Percentiles rank a stretch among this genome's conserved stretches.
Conservation (phyloP, 2,113 vertebrate genomes). For the Phyllopteryx taeniolatus region DNA sequence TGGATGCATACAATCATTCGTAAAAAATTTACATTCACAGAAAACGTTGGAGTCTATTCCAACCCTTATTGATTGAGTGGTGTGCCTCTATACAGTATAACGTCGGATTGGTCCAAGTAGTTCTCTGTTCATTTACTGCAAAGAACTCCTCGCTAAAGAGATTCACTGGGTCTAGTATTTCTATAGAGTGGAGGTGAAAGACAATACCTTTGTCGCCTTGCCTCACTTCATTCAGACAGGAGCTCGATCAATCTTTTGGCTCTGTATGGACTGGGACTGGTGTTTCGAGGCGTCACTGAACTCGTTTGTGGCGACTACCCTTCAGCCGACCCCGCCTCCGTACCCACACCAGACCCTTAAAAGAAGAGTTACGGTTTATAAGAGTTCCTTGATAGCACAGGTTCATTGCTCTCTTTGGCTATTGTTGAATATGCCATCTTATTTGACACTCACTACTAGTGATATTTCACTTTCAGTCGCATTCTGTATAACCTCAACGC, state of each 20-base stretch:
- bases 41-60: background rate
- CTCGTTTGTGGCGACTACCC: conserved; percentile 66
- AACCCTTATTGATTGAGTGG: background rate
- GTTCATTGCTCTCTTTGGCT: background rate
- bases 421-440: background rate
- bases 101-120: background rate
- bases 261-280: conserved; percentile 71
- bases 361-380: conserved; percentile 19
- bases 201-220: conserved; percentile 56
- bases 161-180: conserved; percentile 41
- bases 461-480: background rate
- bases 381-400: conserved; percentile 12
- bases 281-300: conserved; percentile 69
- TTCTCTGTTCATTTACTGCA: conserved; percentile 1
- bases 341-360: conserved; percentile 29
- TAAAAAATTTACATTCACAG: too few relatives aligned
- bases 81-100: background rate
- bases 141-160: conserved; percentile 18
- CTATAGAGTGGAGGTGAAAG: conserved; percentile 50
- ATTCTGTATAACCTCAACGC: conserved; percentile 29
- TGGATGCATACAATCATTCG: background rate
- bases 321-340: conserved; percentile 13
- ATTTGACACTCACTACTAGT: conserved; percentile 3
- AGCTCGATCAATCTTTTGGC: conserved; percentile 72
- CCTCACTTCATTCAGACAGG: conserved; percentile 67